These are phyloP conservation scores for Eilema griseolum DNA, from an alignment of 2,888 invertebrate species.

Conservation along the genomic window DNA sequence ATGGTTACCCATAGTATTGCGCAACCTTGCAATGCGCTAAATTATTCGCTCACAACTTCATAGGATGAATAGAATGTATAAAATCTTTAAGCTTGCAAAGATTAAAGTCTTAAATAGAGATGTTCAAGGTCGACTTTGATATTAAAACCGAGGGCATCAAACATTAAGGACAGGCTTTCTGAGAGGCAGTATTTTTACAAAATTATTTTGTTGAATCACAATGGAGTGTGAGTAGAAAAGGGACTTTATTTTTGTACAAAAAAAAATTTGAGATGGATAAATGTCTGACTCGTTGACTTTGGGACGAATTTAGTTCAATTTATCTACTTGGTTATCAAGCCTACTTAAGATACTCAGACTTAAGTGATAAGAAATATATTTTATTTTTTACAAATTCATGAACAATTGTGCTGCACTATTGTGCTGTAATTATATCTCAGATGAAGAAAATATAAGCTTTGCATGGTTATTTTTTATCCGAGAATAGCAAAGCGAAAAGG, in stretches of 20 bases:
- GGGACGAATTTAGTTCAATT: slow-evolving; percentile 19
- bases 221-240: slow-evolving; percentile 18
- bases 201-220: slow-evolving; percentile 35
- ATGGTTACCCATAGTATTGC: too few relatives aligned
- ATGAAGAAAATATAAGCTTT: neutral
- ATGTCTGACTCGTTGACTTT: slow-evolving; percentile 7
- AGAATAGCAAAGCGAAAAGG: too few relatives aligned
- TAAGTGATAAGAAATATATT: neutral
- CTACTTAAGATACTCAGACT: slow-evolving; percentile 2
- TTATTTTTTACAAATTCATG: neutral
- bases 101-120: slow-evolving; percentile 34
- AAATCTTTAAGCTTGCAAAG: slow-evolving; percentile 12
- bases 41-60: too few relatives aligned
- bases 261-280: slow-evolving; percentile 19
- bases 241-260: slow-evolving; percentile 18
- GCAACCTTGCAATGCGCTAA: too few relatives aligned
- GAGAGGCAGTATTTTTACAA: slow-evolving; percentile 27
- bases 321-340: slow-evolving; percentile 35
- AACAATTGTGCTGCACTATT: neutral
- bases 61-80: neutral
- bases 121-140: slow-evolving; percentile 20
- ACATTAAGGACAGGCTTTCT: slow-evolving; percentile 23
- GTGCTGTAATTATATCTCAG: neutral
- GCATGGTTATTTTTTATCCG: too few relatives aligned
- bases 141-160: slow-evolving; percentile 22